Conservation (phyloP, 2,888 invertebrate species). For the Hirtodrosophila cameraria region DNA sequence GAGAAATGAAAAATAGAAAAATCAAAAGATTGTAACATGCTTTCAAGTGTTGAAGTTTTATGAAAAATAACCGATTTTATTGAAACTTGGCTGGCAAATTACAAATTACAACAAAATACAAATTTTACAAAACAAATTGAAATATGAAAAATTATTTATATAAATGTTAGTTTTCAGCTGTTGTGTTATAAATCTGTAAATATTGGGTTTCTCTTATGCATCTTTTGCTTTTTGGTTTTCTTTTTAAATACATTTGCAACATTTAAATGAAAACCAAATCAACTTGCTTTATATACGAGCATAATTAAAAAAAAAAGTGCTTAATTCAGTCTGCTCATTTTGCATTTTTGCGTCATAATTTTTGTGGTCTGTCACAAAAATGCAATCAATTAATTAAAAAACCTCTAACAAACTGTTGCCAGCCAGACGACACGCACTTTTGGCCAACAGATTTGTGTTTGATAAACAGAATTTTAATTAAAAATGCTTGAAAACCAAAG, state of each 20-base stretch:
- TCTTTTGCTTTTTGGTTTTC: too few species aligned
- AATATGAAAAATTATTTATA: not conserved
- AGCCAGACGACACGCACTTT: constrained; percentile 24
- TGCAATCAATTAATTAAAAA: constrained; percentile 62
- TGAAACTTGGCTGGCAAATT: constrained; percentile 10
- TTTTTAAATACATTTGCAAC: too few species aligned
- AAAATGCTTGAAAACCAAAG: constrained; percentile 33
- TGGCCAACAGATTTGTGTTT: constrained; percentile 24
- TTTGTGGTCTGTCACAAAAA: constrained; percentile 49
- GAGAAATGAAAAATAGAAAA: constrained; percentile 50
- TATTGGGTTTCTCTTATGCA: too few species aligned
- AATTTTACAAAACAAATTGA: constrained; percentile 8
- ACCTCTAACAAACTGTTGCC: constrained; percentile 37
- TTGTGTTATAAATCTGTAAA: too few species aligned
- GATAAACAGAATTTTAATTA: constrained; percentile 50
- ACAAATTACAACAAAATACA: constrained; percentile 3
- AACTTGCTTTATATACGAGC: not conserved
- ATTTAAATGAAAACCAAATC: constrained; percentile 32
- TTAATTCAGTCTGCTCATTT: constrained; percentile 1
- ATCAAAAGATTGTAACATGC: constrained; percentile 44
- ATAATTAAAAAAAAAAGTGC: constrained; percentile 9
- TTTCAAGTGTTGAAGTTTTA: constrained; percentile 14
- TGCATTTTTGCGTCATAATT: constrained; percentile 11
- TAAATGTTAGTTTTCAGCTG: too few species aligned
- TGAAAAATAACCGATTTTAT: constrained; percentile 8